These are phyloP conservation scores for Enoplosus armatus DNA, from an alignment of 2,797 vertebrate species.

Conservation along the genomic window DNA sequence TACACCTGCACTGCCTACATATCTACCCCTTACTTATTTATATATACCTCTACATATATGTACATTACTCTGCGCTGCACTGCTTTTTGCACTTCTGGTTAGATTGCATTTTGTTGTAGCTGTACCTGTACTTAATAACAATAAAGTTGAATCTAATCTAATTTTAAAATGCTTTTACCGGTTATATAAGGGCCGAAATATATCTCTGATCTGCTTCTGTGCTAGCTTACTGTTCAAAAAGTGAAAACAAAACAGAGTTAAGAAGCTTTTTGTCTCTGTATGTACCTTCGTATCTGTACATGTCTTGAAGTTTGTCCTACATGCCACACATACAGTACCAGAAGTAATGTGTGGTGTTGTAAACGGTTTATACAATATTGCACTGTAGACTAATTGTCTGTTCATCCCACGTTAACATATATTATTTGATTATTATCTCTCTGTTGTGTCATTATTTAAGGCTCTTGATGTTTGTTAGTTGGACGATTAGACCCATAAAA, in stretches of 20 bases:
- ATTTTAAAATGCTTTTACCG: background rate
- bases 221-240: background rate
- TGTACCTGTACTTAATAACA: too few species aligned
- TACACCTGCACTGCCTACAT: too few species aligned
- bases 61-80: too few species aligned
- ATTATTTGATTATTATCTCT: too few species aligned
- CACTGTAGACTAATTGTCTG: background rate
- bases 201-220: background rate
- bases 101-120: too few species aligned
- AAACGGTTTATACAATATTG: background rate
- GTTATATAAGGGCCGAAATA: background rate
- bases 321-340: background rate
- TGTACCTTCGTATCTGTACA: background rate
- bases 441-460: background rate
- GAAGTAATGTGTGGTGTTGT: background rate
- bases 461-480: too few species aligned
- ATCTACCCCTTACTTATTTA: too few species aligned
- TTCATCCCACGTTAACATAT: background rate
- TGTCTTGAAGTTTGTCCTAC: background rate
- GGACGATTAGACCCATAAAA: too few species aligned
- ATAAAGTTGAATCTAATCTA: too few species aligned
- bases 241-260: background rate
- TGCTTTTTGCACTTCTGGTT: too few species aligned
- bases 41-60: too few species aligned
- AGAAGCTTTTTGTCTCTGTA: background rate